phyloP scores from a whole-genome alignment of 2,797 vertebrate species.

The Austrolebias charrua region DNA sequence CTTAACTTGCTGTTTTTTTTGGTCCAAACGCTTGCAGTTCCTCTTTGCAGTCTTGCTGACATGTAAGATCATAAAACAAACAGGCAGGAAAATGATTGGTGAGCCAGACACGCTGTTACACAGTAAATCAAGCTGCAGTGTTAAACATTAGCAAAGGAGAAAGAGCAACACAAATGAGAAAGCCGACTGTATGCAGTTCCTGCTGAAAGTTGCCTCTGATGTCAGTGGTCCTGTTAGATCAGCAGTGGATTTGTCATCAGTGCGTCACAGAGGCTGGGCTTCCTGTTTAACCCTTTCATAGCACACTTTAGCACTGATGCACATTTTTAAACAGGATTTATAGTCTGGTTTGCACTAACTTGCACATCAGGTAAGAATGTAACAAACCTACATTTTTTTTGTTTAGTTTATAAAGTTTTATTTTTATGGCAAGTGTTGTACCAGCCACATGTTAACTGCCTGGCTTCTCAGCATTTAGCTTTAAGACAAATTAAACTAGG shows the following conservation, averaged over 20 bases:
- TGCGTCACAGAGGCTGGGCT: neutral
- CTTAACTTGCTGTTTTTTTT: neutral
- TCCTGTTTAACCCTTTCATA: slow-evolving; percentile 36
- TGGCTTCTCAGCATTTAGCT: too few species aligned
- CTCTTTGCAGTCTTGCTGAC: neutral
- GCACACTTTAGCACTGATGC: neutral
- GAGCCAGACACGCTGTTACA: neutral
- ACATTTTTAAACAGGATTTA: too few species aligned
- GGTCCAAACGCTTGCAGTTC: neutral
- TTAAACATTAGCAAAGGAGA: neutral
- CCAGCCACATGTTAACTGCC: too few species aligned
- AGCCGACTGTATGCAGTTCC: neutral
- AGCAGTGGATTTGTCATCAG: slow-evolving; percentile 6
- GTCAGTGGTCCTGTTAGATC: neutral
- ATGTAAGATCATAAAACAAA: neutral
- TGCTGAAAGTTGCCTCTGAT: neutral
- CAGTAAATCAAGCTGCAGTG: neutral
- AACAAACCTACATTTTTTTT: too few species aligned
- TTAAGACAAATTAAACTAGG: too few species aligned
- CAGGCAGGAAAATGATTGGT: neutral
- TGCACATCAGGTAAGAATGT: too few species aligned
- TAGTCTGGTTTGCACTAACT: too few species aligned
- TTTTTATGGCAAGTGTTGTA: too few species aligned
- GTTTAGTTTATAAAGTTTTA: too few species aligned
- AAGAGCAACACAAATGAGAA: neutral